Evolutionary conservation across 2,888 invertebrate genomes (phyloP).

Genomic region (Pseudanteris insignis): DNA sequence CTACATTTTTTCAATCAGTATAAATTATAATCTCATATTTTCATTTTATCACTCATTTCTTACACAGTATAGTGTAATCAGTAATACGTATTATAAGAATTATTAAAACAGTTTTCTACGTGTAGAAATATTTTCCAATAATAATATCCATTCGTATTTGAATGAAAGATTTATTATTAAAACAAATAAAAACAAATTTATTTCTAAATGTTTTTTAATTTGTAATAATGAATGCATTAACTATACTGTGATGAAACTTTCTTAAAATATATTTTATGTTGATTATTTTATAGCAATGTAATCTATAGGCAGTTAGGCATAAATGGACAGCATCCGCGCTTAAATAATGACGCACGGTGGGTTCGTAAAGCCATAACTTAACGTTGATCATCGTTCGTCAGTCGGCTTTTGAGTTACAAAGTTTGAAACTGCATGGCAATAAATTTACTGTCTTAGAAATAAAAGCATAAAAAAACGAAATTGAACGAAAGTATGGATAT

Average conservation of each 20-base stretch:
- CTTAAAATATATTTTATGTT: constrained; percentile 58
- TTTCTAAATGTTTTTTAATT: too few relatives aligned
- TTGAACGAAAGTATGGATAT: constrained; percentile 39
- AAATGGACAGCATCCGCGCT: constrained; percentile 59
- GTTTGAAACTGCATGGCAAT: constrained; percentile 54
- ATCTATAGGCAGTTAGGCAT: constrained; percentile 56
- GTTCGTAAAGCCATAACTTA: constrained; percentile 62
- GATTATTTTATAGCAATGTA: constrained; percentile 63
- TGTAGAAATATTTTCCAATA: too few relatives aligned
- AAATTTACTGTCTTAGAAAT: constrained; percentile 58
- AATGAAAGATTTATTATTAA: too few relatives aligned
- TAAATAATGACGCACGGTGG: constrained; percentile 54
- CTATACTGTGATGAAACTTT: constrained; percentile 30
- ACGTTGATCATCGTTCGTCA: constrained; percentile 60
- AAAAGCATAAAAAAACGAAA: constrained; percentile 54
- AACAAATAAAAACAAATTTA: too few relatives aligned
- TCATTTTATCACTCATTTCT: too few relatives aligned
- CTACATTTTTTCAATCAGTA: too few relatives aligned
- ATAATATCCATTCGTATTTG: too few relatives aligned
- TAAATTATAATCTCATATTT: too few relatives aligned
- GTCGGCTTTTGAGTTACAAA: constrained; percentile 55
- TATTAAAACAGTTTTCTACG: too few relatives aligned
- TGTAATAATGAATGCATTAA: too few relatives aligned
- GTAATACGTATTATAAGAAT: too few relatives aligned
- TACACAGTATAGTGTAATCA: too few relatives aligned